Conservation (phyloP, 37 sponge, comb jelly and placozoan genomes). For the Tethya wilhelma region DNA sequence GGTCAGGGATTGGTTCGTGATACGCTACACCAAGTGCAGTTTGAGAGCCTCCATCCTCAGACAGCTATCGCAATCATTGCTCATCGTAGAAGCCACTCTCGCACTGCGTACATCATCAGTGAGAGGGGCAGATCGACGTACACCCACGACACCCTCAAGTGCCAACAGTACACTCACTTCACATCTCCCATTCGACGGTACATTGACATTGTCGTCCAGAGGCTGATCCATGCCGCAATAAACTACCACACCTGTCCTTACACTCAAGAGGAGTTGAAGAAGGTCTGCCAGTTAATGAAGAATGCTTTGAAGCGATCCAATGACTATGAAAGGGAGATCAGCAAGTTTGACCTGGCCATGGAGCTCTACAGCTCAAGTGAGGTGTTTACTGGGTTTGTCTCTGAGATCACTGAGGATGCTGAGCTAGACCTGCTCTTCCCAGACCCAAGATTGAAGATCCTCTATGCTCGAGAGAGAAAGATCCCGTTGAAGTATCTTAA, state of each 20-base stretch:
- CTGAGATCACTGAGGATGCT: neutral
- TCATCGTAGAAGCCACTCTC: neutral
- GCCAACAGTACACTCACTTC: constrained; percentile 40
- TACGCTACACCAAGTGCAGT: neutral
- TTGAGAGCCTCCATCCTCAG: constrained; percentile 38
- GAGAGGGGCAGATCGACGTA: neutral
- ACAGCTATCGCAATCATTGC: neutral
- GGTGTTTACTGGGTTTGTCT: neutral
- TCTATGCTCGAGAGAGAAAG: neutral
- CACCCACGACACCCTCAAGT: constrained; percentile 15
- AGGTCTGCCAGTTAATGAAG: neutral
- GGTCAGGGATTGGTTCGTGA: neutral
- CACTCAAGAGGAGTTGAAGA: constrained; percentile 1
- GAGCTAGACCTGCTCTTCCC: neutral
- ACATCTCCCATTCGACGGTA: constrained; percentile 46
- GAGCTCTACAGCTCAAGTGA: neutral
- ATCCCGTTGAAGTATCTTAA: constrained; percentile 7
- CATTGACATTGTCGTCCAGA: constrained; percentile 33
- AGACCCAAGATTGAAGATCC: neutral
- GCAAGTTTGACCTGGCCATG: neutral
- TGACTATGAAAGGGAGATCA: constrained; percentile 16
- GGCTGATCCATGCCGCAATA: constrained; percentile 14
- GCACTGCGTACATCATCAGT: neutral
- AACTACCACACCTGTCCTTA: neutral
- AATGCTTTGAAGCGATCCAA: constrained; percentile 7